Percentiles rank a stretch among this genome's conserved stretches.
phyloP scores from a whole-genome alignment of 2,888 invertebrate genomes.

The Prosapia bicincta region DNA sequence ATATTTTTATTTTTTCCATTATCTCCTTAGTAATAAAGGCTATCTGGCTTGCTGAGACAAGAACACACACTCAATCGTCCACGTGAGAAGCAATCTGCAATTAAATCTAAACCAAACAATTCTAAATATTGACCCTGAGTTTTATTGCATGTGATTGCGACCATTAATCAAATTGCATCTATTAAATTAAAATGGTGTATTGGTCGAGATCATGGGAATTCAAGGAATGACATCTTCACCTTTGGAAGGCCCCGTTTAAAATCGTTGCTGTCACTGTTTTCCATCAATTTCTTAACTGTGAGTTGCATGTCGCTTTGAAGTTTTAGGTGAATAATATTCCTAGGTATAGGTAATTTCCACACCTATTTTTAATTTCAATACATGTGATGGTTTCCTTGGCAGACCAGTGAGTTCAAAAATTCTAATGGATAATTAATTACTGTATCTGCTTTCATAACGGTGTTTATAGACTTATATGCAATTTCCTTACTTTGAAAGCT shows the following conservation, averaged over 20 bases:
- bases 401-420: conserved; percentile 39
- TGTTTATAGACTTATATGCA: conserved; percentile 26
- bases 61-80: too few relatives aligned
- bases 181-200: background rate
- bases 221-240: background rate
- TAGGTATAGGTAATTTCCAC: background rate
- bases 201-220: background rate
- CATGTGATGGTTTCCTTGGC: conserved; percentile 35
- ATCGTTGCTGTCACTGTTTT: too few relatives aligned
- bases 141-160: background rate
- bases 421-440: conserved; percentile 34
- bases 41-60: background rate
- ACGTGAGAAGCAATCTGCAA: background rate
- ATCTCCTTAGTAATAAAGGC: background rate
- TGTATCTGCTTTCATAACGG: conserved; percentile 17
- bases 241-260: conserved; percentile 33
- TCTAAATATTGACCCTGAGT: too few relatives aligned
- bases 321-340: conserved; percentile 36
- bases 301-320: conserved; percentile 41
- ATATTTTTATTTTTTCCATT: background rate
- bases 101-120: background rate
- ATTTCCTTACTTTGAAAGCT: too few relatives aligned
- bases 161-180: background rate
- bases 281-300: conserved; percentile 36
- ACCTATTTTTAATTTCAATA: background rate